phyloP scores from a whole-genome alignment of 2,797 vertebrate species.

The Threskiornis aethiopicus region DNA sequence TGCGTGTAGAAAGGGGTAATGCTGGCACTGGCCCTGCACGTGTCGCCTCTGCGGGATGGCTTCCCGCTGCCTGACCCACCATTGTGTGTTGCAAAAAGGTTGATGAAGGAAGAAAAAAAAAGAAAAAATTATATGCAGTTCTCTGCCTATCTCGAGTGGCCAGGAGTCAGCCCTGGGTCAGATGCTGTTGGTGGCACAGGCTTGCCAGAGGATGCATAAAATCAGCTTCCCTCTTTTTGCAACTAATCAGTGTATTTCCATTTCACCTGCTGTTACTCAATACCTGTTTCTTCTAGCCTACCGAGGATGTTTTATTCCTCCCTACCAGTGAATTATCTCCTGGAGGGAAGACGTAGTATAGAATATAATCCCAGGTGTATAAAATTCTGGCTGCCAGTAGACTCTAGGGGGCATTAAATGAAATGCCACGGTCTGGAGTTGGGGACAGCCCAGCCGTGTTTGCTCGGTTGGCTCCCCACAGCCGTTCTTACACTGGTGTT shows the following conservation, averaged over 20 bases:
- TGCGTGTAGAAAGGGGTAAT: fast-evolving
- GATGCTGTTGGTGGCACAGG: not conserved
- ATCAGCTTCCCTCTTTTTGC: not conserved
- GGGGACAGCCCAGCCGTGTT: fast-evolving
- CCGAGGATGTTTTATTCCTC: not conserved
- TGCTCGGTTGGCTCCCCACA: fast-evolving
- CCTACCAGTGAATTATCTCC: not conserved
- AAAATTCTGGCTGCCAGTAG: not conserved
- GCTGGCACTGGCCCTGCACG: fast-evolving
- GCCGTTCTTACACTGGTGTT: not conserved
- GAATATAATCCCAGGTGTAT: not conserved
- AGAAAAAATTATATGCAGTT: not conserved
- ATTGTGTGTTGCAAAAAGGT: not conserved
- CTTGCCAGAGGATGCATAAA: not conserved
- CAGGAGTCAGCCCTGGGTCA: not conserved
- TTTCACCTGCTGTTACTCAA: not conserved
- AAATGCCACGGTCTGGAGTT: not conserved
- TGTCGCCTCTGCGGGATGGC: not conserved
- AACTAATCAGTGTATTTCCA: not conserved
- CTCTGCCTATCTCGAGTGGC: fast-evolving
- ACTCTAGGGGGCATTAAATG: fast-evolving
- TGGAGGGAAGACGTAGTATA: not conserved
- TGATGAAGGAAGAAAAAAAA: too few relatives aligned
- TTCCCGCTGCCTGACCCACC: not conserved
- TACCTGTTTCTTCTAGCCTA: not conserved